phyloP scores from a whole-genome alignment of 2,113 vertebrate species.

The Anthoscopus minutus region DNA sequence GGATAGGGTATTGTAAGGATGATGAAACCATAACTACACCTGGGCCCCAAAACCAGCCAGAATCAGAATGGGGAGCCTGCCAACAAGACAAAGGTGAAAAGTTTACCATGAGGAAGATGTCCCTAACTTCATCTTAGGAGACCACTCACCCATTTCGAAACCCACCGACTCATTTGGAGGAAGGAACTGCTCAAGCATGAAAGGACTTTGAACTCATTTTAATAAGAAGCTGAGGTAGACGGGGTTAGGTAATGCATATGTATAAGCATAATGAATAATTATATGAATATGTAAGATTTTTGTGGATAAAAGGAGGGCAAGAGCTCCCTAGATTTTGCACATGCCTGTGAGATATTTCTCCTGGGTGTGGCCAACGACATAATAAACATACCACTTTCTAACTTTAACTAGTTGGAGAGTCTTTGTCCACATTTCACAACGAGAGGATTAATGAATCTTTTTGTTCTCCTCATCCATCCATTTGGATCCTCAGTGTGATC shows the following conservation, averaged over 20 bases:
- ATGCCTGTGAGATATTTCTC: too few species aligned
- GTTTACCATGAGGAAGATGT: too few species aligned
- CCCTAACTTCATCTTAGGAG: not conserved
- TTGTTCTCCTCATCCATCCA: not conserved
- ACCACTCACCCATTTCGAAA: not conserved
- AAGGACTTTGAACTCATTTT: not conserved
- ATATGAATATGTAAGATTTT: not conserved
- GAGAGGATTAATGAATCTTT: not conserved
- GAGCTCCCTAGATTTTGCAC: not conserved
- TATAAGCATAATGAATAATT: not conserved
- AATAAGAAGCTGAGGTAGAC: rapidly evolving
- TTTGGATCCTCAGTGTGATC: not conserved
- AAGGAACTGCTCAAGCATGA: not conserved
- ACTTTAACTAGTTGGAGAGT: too few species aligned
- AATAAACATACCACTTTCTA: too few species aligned
- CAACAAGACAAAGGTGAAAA: not conserved
- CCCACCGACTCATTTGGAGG: not conserved
- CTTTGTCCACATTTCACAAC: too few species aligned
- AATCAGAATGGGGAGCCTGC: not conserved
- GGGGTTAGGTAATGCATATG: too few species aligned
- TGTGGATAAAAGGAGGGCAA: not conserved
- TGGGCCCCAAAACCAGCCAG: not conserved
- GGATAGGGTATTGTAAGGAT: not conserved
- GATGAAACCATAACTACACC: not conserved
- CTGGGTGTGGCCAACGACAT: too few species aligned